Base-by-base conservation (phyloP, 1,140 invertebrate genomes). In the Drosophila ficusphila region DNA sequence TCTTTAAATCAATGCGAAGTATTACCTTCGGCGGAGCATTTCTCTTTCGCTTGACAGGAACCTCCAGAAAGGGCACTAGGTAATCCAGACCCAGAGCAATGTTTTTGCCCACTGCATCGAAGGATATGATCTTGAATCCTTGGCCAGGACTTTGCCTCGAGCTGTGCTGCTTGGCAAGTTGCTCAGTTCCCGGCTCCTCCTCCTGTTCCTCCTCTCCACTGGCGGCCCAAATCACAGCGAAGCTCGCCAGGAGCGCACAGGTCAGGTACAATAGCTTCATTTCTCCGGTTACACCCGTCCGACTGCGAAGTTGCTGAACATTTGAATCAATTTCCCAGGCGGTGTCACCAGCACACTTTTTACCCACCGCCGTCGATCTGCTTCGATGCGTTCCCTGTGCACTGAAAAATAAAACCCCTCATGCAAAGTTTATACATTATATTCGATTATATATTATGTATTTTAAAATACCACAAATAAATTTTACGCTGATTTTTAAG, bases 11-110 rank as follows among this genome's bases (percentile, higher is more conserved):
- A n/a, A n/a, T n/a, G n/a, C n/a, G n/a, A 38, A n/a, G 3, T 12
- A 4, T 12, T 49, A 88, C 82, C 53, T 42, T 75, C 0, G 82
- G 76, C 6, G 82, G 74, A 8, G 57, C 82, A 27, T 78, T 68
- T 1, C 74, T 48, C 8, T 78, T 79, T 0, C 78, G 71, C 9
- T 81, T 83, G 12, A 89, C 41, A 7, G 89, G 89, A 53, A 90
- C 76, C 42, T 86, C 73, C 1, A 90, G n/a, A 11, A 90, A 90
- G 2, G 89, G 89, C 57, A 90, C 12, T 19, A 89, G 29, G 33
- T 83, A 86, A 49, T 90, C 79, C 38, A 90, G 29, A 2, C 89
- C 89, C 25, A 90, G 6, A 1, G 72, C 70, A 12, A 90, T 68
- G 14, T 83, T 11, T n/a, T 78, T 77, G 11, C 74, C 85, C 16